phyloP scores from a whole-genome alignment of 2,888 invertebrate species.

The Campopleginae sp. region DNA sequence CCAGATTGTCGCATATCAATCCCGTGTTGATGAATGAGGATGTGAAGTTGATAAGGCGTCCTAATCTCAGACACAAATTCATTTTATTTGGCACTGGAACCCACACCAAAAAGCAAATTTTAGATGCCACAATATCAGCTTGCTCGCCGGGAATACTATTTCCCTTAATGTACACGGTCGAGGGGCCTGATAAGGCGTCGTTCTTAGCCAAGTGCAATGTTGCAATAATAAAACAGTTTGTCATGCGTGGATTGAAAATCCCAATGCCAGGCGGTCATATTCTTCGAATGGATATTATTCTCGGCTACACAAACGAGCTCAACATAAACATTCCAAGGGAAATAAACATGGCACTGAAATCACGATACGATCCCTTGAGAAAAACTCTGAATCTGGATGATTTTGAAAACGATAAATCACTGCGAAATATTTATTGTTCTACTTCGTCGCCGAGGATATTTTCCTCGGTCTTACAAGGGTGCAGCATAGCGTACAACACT shows the following conservation, averaged over 20 bases:
- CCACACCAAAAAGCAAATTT: constrained; percentile 71
- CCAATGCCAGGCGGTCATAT: constrained; percentile 71
- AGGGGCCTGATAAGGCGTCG: constrained; percentile 74
- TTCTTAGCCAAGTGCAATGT: constrained; percentile 77
- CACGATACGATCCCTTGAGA: constrained; percentile 74
- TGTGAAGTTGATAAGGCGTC: constrained; percentile 74
- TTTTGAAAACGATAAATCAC: constrained; percentile 77
- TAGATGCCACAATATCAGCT: constrained; percentile 74
- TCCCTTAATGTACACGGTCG: constrained; percentile 77
- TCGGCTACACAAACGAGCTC: constrained; percentile 78
- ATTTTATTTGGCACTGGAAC: constrained; percentile 76
- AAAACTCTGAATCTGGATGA: constrained; percentile 78
- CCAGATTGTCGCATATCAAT: constrained; percentile 76
- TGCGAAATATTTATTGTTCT: constrained; percentile 79
- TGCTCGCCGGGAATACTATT: constrained; percentile 77
- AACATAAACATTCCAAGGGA: constrained; percentile 74
- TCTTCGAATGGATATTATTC: constrained; percentile 77
- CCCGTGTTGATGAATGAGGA: constrained; percentile 75
- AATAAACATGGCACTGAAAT: constrained; percentile 74
- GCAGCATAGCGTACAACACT: constrained; percentile 57
- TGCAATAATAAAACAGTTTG: constrained; percentile 75
- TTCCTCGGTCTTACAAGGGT: constrained; percentile 75
- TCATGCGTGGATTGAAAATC: constrained; percentile 75
- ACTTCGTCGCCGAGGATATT: constrained; percentile 77
- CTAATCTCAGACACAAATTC: constrained; percentile 82